Conservation (phyloP, 1,140 invertebrate species). For the Myzus persicae region DNA sequence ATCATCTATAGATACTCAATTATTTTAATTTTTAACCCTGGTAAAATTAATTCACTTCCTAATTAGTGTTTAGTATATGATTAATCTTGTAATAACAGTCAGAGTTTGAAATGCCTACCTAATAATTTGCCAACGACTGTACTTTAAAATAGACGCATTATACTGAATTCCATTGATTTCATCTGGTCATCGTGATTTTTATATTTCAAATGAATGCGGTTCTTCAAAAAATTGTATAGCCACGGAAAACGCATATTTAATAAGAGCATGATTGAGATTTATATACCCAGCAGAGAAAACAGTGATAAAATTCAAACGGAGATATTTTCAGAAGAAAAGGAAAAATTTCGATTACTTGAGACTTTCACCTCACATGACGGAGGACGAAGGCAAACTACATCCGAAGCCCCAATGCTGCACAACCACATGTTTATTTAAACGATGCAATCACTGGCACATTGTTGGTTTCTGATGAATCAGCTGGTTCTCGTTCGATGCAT, state of each 20-base stretch:
- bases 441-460: slow-evolving; percentile 45
- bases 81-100: not conserved
- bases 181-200: slow-evolving; percentile 15
- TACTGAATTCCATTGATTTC: not conserved
- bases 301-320: not conserved
- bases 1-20: not conserved
- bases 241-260: not conserved
- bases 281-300: not conserved
- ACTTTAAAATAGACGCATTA: not conserved
- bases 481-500: not conserved
- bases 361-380: not conserved
- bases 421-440: slow-evolving; percentile 42
- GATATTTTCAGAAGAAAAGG: not conserved
- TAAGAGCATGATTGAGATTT: not conserved
- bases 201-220: not conserved
- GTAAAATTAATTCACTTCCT: not conserved
- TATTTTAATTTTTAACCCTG: too few species aligned
- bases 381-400: not conserved
- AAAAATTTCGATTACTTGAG: not conserved
- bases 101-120: not conserved
- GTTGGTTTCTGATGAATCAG: slow-evolving; percentile 49
- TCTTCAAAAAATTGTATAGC: not conserved
- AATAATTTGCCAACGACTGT: not conserved
- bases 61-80: not conserved
- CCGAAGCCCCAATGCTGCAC: not conserved